These are phyloP conservation scores for Tetranychus urticae DNA, from an alignment of 1,140 invertebrate species.

Conservation along the genomic window DNA sequence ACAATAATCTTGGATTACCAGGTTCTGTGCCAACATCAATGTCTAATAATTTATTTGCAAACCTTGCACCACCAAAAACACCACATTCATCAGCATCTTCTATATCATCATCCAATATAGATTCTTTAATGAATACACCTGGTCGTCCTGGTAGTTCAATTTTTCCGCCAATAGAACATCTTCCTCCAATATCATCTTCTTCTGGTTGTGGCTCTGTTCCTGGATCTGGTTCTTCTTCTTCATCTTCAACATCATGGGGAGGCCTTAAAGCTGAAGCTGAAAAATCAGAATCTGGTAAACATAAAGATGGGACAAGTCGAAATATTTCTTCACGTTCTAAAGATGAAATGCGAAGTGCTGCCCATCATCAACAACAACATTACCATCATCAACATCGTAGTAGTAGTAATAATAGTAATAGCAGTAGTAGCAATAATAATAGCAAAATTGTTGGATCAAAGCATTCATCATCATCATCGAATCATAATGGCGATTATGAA, in stretches of 20 bases:
- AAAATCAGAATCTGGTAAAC: background rate
- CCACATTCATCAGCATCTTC: background rate
- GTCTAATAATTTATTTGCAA: background rate
- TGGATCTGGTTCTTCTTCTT: background rate
- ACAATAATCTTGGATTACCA: background rate
- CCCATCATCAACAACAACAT: background rate
- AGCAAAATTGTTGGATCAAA: background rate
- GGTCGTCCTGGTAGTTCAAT: background rate
- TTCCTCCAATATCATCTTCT: constrained; percentile 18
- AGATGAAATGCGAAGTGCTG: background rate
- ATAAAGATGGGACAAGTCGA: background rate
- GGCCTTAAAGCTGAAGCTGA: constrained; percentile 14
- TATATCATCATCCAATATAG: background rate
- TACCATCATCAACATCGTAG: background rate
- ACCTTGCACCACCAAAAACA: background rate
- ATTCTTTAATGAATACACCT: background rate
- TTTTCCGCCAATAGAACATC: background rate
- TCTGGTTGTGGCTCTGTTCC: constrained; percentile 22
- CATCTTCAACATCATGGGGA: constrained; percentile 15
- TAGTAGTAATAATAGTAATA: too few relatives aligned
- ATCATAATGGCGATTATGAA: background rate
- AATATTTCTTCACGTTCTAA: background rate
- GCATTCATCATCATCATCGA: background rate
- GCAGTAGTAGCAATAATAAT: too few relatives aligned
- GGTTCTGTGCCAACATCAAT: too few relatives aligned